Conservation (phyloP, 2,797 vertebrate genomes). For the Tiaroga cobitis region DNA sequence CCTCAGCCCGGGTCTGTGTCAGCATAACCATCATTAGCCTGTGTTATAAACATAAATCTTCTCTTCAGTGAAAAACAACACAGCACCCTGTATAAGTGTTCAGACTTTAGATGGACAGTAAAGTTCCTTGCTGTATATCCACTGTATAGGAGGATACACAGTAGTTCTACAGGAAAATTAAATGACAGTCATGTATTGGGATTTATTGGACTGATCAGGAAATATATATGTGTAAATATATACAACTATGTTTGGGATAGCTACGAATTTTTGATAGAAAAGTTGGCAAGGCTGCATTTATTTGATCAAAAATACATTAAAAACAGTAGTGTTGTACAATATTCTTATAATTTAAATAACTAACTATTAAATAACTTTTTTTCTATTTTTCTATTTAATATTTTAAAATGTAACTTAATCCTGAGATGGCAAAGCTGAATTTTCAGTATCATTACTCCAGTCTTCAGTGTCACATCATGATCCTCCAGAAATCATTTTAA, state of each 20-base stretch:
- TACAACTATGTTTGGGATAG: background rate
- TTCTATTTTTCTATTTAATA: background rate
- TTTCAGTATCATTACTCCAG: background rate
- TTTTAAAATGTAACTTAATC: background rate
- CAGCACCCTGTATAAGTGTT: background rate
- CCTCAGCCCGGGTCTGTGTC: conserved; percentile 31
- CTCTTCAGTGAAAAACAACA: background rate
- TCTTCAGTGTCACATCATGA: background rate
- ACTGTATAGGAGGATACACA: background rate
- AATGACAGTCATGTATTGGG: background rate
- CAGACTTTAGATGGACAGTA: background rate
- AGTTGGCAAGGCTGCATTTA: background rate
- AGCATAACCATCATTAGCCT: conserved; percentile 35
- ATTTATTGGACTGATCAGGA: background rate
- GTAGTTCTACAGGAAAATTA: background rate
- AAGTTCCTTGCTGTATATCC: background rate
- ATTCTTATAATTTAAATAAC: background rate
- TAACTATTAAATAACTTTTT: background rate
- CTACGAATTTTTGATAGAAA: background rate
- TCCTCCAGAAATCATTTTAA: background rate
- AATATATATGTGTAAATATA: background rate
- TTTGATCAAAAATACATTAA: background rate
- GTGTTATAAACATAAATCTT: conserved; percentile 23
- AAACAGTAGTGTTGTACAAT: background rate
- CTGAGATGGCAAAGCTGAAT: background rate